phyloP scores from a whole-genome alignment of 2,113 vertebrate genomes.

The Polypterus senegalus region DNA sequence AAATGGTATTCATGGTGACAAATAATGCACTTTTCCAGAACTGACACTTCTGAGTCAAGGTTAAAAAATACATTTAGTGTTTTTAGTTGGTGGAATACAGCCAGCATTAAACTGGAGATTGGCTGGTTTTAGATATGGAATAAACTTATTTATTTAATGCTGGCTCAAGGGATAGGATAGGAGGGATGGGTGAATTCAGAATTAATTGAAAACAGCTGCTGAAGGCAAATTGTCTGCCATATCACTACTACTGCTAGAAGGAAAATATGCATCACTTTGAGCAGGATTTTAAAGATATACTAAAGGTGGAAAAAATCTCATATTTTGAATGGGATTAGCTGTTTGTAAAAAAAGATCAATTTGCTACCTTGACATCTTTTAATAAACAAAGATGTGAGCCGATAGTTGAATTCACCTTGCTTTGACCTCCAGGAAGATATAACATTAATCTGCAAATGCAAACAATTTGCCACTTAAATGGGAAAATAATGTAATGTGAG shows the following conservation, averaged over 20 bases:
- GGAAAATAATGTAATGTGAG: no score
- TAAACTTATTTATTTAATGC: slow-evolving; percentile 36
- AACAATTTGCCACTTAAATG: no score
- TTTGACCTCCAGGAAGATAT: no score
- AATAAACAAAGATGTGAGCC: no score
- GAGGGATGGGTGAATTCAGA: slow-evolving; percentile 34
- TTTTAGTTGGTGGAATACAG: slow-evolving; percentile 29
- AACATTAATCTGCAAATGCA: no score
- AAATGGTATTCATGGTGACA: slow-evolving; percentile 81
- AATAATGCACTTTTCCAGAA: slow-evolving; percentile 68
- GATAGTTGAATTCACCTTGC: no score
- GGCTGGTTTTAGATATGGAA: slow-evolving; percentile 30
- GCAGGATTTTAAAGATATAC: background rate
- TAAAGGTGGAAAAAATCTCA: no score
- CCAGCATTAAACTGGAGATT: slow-evolving; percentile 19
- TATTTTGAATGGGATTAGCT: no score
- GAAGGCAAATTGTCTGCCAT: slow-evolving; percentile 28
- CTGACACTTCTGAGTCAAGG: slow-evolving; percentile 82
- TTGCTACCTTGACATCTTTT: no score
- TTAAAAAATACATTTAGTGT: slow-evolving; percentile 69
- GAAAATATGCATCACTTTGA: slow-evolving; percentile 19
- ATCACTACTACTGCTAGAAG: slow-evolving; percentile 24
- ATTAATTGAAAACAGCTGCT: slow-evolving; percentile 56
- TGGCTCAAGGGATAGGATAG: slow-evolving; percentile 17
- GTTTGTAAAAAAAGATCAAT: no score